Evolutionary conservation across 2,888 invertebrate genomes (phyloP).

Genomic region (Leistus spinibarbis): DNA sequence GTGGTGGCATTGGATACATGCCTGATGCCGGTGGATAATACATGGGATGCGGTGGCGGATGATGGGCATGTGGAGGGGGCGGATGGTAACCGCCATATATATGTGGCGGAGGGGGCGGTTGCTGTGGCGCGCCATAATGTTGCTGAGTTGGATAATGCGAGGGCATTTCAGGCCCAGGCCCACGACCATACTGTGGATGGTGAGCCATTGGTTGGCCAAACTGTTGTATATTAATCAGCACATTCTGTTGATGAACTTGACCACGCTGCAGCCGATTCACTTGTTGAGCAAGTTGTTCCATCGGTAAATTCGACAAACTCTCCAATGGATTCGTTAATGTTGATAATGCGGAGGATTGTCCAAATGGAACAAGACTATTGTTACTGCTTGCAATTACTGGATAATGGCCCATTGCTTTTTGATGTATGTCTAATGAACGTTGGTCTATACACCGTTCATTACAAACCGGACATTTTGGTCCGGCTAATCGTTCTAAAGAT

Average conservation of each 20-base stretch:
- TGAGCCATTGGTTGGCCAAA: conserved; percentile 55
- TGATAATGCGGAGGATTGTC: conserved; percentile 28
- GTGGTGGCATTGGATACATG: conserved; percentile 53
- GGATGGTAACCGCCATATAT: conserved; percentile 52
- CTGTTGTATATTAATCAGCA: conserved; percentile 69
- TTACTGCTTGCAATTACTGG: background rate
- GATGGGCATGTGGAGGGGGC: conserved; percentile 52
- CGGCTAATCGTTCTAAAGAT: conserved; percentile 52
- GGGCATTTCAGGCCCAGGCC: conserved; percentile 56
- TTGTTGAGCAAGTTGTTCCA: conserved; percentile 60
- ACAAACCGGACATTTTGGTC: conserved; percentile 26
- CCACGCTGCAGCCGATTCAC: conserved; percentile 54
- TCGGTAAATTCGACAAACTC: conserved; percentile 54
- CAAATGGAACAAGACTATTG: conserved; percentile 33
- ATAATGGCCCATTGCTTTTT: conserved; percentile 32
- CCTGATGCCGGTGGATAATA: conserved; percentile 53
- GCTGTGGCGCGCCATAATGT: conserved; percentile 52
- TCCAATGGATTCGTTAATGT: conserved; percentile 48
- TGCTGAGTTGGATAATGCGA: conserved; percentile 53
- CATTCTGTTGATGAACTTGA: conserved; percentile 67
- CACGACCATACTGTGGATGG: conserved; percentile 58
- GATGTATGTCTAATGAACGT: conserved; percentile 16
- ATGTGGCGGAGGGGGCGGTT: conserved; percentile 55
- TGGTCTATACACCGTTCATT: conserved; percentile 23
- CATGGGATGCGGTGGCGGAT: conserved; percentile 53